Evolutionary conservation across 2,797 vertebrate species (phyloP).

Genomic region (Pseudochromis fuscus): DNA sequence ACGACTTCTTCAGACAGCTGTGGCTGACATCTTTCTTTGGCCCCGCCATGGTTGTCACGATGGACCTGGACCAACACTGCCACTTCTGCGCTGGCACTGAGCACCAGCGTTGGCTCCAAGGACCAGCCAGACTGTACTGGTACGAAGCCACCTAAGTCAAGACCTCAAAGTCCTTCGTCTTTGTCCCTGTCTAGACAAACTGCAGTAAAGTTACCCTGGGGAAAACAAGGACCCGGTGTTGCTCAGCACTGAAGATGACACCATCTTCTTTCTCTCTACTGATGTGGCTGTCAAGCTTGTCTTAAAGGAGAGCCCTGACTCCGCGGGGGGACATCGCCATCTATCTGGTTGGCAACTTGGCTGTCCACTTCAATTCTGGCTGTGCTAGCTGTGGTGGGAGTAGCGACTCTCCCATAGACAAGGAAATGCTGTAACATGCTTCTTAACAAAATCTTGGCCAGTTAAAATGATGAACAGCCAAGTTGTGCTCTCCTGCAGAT

Average conservation of each 20-base stretch:
- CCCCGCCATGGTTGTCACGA: not conserved
- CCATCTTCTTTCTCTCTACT: slow-evolving; percentile 2
- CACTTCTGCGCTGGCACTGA: slow-evolving; percentile 21
- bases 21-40: slow-evolving; percentile 2
- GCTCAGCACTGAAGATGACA: slow-evolving; percentile 18
- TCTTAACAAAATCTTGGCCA: not conserved
- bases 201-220: slow-evolving; percentile 14
- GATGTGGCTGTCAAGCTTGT: not conserved
- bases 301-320: not conserved
- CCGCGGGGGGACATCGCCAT: not conserved
- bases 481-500: not conserved
- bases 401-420: not conserved
- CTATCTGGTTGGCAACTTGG: not conserved
- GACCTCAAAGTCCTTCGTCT: slow-evolving; percentile 10
- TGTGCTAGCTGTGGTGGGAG: not conserved
- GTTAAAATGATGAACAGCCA: not conserved
- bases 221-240: slow-evolving; percentile 18
- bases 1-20: slow-evolving; percentile 1
- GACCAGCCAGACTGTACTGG: slow-evolving; percentile 11
- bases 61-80: slow-evolving; percentile 3
- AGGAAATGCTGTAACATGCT: not conserved
- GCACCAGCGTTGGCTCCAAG: slow-evolving; percentile 12
- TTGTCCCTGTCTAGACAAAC: slow-evolving; percentile 22
- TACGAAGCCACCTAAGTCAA: not conserved
- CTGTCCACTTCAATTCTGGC: not conserved